Percentiles rank a stretch among this genome's conserved stretches.
These are phyloP conservation scores for Plecturocebus donacophilus DNA, from an alignment of 2,113 vertebrate species.

Conservation along the genomic window DNA sequence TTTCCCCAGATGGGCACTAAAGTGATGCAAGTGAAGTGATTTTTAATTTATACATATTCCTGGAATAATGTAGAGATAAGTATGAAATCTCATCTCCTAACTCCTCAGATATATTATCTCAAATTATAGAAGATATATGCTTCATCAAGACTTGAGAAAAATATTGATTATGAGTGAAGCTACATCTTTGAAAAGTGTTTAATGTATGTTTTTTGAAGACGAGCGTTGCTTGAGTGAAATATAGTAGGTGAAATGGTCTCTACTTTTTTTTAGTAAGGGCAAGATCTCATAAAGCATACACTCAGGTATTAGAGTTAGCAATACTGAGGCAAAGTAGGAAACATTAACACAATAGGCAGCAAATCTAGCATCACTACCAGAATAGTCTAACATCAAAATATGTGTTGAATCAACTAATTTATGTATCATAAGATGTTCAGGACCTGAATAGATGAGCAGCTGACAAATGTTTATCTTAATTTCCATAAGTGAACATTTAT, in stretches of 20 bases:
- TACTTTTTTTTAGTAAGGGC: not conserved
- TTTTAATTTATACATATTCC: not conserved
- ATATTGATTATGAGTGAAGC: not conserved
- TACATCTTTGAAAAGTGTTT: not conserved
- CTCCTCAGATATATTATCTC: not conserved
- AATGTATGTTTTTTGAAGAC: not conserved
- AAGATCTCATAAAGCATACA: not conserved
- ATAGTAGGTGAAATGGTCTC: not conserved
- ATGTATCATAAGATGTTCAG: not conserved
- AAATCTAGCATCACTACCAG: too few species aligned
- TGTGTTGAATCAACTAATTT: not conserved
- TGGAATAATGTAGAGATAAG: not conserved
- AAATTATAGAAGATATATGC: not conserved
- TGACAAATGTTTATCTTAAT: not conserved
- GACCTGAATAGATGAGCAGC: not conserved
- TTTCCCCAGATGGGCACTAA: not conserved
- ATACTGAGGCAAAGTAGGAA: not conserved
- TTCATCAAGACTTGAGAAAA: not conserved
- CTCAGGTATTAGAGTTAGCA: not conserved
- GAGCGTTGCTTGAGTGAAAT: not conserved
- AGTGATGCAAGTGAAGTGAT: not conserved
- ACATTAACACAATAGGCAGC: not conserved
- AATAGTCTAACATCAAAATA: not conserved
- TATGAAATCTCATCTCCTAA: not conserved
- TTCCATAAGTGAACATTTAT: not conserved